Evolutionary conservation across 2,888 invertebrate genomes (phyloP), one percentile per base, ranked within the genome.

Genomic region (Herminia tarsipennalis): DNA sequence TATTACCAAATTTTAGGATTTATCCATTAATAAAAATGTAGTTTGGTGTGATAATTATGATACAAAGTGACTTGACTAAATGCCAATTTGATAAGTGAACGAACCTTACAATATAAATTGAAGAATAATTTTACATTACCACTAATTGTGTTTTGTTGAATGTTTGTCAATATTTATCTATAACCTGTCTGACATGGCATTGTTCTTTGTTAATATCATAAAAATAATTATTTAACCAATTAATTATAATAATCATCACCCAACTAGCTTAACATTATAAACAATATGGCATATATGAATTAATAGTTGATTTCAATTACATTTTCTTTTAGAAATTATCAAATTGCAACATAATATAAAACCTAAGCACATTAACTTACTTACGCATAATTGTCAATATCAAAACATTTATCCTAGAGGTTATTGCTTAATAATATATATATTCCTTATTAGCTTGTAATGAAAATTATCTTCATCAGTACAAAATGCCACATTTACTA

Each of bases 241-340:
- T 73, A 66, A 60, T 63, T 57, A 74, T 73, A 59, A 74, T 73
- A 68, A 78, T 85, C 77, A 83, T 78, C 84, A 84, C 85, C 78
- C 81, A 83, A 81, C 82, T 85, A 83, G 76, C 88, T 88, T 89
- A 89, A 76, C 80, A 81, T 86, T 84, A 86, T 80, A 87, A 90
- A 89, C 88, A 87, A 88, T 90, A 90, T 90, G 90, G 90, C 90
- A 91, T 89, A 88, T 86, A 86, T 83, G 85, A 86, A 85, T 87
- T 79, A 83, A 88, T 88, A 86, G 79, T 81, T 79, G 78, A 85
- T 84, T 85, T 87, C 78, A 86, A 85, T 83, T 87, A 89, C 76
- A 83, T 77, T 85, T 84, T 86, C 83, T 83, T 86, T 86, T 75
- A 85, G 81, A 87, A 88, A 86, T 86, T 81, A 88, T 86, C 87